Evolutionary conservation across 2,797 vertebrate species (phyloP), one percentile per base, ranked within the genome.

Genomic region (Apogon hyalosoma): DNA sequence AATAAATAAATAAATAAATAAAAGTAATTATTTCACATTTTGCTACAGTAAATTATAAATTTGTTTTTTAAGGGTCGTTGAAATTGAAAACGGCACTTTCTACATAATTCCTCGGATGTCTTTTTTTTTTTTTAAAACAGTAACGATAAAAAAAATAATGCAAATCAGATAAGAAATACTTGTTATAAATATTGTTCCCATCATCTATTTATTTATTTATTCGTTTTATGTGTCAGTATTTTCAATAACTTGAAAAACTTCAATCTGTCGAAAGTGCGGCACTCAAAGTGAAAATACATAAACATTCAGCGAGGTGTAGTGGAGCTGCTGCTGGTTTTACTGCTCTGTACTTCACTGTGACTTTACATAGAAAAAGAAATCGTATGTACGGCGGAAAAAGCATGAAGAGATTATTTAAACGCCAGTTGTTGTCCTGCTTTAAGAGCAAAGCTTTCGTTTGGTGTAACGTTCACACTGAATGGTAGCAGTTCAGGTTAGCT

Each of bases 241-340:
- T 43, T 11, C 0, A n/a, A 51, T 54, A 45, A 9, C 61, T 72
- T 24, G 2, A 13, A n/a, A 3, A 1, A 1, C 0, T 2, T 3
- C 7, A 69, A 43, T 58, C 0, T 11, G 0, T 60, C 53, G 90
- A 92, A 92, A 91, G 83, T 90, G 88, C 77, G 41, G 19, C 0
- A 0, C 0, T 0, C 11, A 21, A n/a, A 52, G 42, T 24, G 5
- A 61, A 76, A 43, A 47, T 56, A 79, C 0, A 51, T 69, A 75
- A 89, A 90, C 85, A 88, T 0, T 38, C 1, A 46, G 6, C 15
- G 4, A 13, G 49, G 18, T 15, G 11, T 11, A 19, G 59, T 1
- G 33, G 16, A 16, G 40, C 41, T 14, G 6, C 40, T 7, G 13
- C 19, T 55, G 54, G 1, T 54, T 24, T 24, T 24, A 0, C 3